Evolutionary conservation across 2,888 invertebrate species (phyloP).

Genomic region (Himalopsyche tibetana): DNA sequence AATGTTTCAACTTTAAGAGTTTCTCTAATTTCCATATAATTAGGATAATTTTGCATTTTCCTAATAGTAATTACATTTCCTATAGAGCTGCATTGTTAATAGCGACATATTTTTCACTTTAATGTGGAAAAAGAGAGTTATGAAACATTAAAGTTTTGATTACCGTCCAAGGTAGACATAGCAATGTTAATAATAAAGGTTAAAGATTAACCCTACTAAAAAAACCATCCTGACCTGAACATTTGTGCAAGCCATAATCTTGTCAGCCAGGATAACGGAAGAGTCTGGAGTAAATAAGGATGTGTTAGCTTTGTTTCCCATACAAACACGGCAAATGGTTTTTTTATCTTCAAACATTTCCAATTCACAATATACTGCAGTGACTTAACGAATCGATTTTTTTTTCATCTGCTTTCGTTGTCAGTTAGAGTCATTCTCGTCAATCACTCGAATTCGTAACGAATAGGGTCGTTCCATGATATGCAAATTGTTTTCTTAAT

Average conservation of each 20-base stretch:
- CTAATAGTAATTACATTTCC: no score
- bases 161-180: no score
- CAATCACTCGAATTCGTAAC: not conserved
- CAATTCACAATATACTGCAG: not conserved
- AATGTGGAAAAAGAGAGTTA: no score
- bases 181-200: not conserved
- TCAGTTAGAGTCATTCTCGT: not conserved
- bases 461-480: not conserved
- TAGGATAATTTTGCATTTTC: no score
- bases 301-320: not conserved
- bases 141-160: no score
- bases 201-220: not conserved
- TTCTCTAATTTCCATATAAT: no score
- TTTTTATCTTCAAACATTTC: not conserved
- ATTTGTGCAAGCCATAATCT: conserved; percentile 23
- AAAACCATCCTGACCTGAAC: not conserved
- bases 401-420: not conserved
- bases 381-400: conserved; percentile 14
- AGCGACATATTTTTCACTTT: no score
- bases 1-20: no score
- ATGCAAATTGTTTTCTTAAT: not conserved
- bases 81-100: no score
- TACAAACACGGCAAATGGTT: conserved; percentile 2
- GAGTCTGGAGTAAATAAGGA: not conserved
- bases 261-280: not conserved